Conservation (phyloP, 1,140 invertebrate species). For the Latrodectus geometricus region DNA sequence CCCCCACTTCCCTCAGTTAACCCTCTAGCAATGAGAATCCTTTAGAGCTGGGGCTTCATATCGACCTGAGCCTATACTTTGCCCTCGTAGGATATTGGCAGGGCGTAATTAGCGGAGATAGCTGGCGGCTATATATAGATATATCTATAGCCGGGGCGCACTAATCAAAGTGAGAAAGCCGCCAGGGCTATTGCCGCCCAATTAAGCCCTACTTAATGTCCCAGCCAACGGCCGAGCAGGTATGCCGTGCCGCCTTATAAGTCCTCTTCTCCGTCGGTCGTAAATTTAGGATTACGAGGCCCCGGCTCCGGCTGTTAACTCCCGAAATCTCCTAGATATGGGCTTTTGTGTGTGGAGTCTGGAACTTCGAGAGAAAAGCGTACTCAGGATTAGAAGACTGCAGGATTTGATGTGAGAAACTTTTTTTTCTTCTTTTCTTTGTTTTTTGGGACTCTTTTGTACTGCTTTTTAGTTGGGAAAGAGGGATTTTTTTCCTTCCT, state of each 20-base stretch:
- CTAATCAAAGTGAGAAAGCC: constrained; percentile 59
- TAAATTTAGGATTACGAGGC: constrained; percentile 60
- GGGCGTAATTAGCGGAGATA: constrained; percentile 54
- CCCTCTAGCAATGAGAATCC: constrained; percentile 10
- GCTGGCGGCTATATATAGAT: constrained; percentile 48
- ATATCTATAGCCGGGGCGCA: constrained; percentile 44
- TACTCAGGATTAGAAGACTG: constrained; percentile 51
- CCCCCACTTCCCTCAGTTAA: constrained; percentile 19
- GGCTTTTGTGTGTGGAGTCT: constrained; percentile 45
- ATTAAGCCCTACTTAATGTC: constrained; percentile 62
- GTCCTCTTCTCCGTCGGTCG: constrained; percentile 42
- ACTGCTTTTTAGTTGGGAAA: constrained; percentile 2
- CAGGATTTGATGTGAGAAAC: constrained; percentile 20
- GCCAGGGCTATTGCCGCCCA: constrained; percentile 57
- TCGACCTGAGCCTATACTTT: constrained; percentile 32
- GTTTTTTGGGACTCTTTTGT: not conserved
- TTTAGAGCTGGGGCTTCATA: constrained; percentile 20
- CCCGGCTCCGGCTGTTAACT: constrained; percentile 57
- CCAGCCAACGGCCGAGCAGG: constrained; percentile 52
- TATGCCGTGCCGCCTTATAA: constrained; percentile 48
- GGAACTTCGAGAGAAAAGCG: constrained; percentile 20
- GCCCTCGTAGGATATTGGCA: constrained; percentile 43
- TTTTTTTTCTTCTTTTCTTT: constrained; percentile 28
- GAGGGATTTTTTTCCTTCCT: constrained; percentile 8
- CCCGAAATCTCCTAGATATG: constrained; percentile 57